These are phyloP conservation scores for Trichosurus vulpecula DNA, from an alignment of 2,797 vertebrate genomes.

Conservation along the genomic window DNA sequence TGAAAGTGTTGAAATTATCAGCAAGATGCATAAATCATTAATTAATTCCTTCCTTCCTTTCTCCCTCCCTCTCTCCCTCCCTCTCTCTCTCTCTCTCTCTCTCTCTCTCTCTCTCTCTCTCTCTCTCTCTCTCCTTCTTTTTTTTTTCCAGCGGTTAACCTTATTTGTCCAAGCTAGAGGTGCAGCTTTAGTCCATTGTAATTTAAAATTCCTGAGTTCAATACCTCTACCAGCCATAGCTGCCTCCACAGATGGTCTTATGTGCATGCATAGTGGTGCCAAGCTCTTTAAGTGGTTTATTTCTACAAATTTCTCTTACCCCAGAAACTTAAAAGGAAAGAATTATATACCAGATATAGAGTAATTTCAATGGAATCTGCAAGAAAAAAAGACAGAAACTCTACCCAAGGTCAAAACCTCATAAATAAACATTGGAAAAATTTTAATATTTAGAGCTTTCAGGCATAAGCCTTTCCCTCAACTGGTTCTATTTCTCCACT, in stretches of 20 bases:
- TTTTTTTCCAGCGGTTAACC: rapidly evolving
- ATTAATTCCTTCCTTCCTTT: not conserved
- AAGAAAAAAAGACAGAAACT: not conserved
- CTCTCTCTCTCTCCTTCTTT: not conserved
- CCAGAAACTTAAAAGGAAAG: not conserved
- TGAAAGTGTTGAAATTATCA: not conserved
- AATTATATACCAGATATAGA: not conserved
- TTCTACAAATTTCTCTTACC: not conserved
- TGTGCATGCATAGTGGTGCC: not conserved
- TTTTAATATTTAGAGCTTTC: not conserved
- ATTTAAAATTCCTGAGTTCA: not conserved
- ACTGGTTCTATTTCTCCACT: not conserved
- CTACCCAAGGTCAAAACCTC: not conserved
- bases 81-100: rapidly evolving
- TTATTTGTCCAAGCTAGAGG: not conserved
- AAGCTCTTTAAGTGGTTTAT: not conserved
- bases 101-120: too few species aligned
- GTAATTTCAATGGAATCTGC: not conserved
- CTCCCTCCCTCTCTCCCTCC: too few species aligned
- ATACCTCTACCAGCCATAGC: not conserved
- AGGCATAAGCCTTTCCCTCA: not conserved
- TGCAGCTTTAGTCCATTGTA: not conserved
- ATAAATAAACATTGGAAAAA: not conserved
- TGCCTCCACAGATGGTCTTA: not conserved
- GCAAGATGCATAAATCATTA: not conserved